Evolutionary conservation across 2,888 invertebrate genomes (phyloP).

Genomic region (Pegoplata infirma): DNA sequence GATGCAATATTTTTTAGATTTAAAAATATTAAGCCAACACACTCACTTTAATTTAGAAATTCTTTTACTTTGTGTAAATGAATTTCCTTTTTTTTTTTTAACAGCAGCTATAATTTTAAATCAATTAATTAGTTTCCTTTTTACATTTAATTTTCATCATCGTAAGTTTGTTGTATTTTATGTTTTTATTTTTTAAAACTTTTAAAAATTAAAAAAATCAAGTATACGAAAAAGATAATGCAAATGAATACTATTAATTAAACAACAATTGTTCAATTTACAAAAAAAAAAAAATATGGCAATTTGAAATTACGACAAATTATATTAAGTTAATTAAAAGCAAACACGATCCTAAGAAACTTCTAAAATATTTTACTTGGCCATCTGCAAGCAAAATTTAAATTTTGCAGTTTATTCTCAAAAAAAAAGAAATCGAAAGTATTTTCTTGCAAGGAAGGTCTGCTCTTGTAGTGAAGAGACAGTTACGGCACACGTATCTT

Average conservation of each 20-base stretch:
- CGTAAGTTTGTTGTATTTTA: conserved; percentile 45
- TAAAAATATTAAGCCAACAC: conserved; percentile 39
- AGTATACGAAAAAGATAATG: conserved; percentile 57
- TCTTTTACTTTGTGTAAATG: conserved; percentile 4
- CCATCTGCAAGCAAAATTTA: background rate
- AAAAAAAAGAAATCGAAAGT: conserved; percentile 9
- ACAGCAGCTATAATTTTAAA: conserved; percentile 22
- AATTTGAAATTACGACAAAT: conserved; percentile 20
- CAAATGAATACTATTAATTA: conserved; percentile 1
- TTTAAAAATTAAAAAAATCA: conserved; percentile 28
- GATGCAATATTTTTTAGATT: conserved; percentile 58
- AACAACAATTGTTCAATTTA: background rate
- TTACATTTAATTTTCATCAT: conserved; percentile 7
- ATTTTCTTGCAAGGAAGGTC: too few relatives aligned
- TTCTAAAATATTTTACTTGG: conserved; percentile 3
- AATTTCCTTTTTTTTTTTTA: background rate
- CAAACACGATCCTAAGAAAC: background rate
- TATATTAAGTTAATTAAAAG: background rate
- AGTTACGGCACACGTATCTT: too few relatives aligned
- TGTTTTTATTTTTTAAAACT: conserved; percentile 41
- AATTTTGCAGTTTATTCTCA: conserved; percentile 2
- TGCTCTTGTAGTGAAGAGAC: too few relatives aligned
- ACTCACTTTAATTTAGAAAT: conserved; percentile 12
- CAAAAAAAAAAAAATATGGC: too few relatives aligned
- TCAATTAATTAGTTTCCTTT: background rate